Conservation (phyloP, 1,140 invertebrate species). For the Macrosteles quadrilineatus region DNA sequence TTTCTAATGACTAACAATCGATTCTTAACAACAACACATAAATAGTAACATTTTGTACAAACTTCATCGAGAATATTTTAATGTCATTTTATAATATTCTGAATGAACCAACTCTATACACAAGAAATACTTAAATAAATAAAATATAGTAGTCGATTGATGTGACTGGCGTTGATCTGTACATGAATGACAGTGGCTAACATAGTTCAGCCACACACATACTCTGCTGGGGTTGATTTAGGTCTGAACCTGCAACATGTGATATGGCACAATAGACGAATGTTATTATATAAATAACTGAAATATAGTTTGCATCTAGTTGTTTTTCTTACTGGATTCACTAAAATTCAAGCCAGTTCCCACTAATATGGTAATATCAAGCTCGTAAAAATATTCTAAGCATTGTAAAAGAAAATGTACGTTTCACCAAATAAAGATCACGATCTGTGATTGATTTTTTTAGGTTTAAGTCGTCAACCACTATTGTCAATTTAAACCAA, state of each 20-base stretch:
- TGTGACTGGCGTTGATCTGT: not conserved
- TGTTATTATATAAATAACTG: too few species aligned
- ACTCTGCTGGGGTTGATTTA: not conserved
- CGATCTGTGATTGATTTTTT: too few species aligned
- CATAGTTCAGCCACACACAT: not conserved
- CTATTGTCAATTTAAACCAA: too few species aligned
- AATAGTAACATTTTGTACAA: slow-evolving; percentile 21
- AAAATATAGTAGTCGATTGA: slow-evolving; percentile 15
- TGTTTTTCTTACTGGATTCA: too few species aligned
- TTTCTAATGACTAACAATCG: slow-evolving; percentile 4
- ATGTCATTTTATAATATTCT: slow-evolving; percentile 21
- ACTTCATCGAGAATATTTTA: slow-evolving; percentile 24
- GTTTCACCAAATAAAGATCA: too few species aligned
- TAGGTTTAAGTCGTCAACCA: too few species aligned
- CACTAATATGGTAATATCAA: too few species aligned
- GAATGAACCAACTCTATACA: slow-evolving; percentile 25
- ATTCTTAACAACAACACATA: slow-evolving; percentile 24
- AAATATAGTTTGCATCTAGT: too few species aligned
- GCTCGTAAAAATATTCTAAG: too few species aligned
- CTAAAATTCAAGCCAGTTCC: too few species aligned
- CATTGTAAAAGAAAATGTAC: too few species aligned
- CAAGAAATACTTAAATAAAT: slow-evolving; percentile 25
- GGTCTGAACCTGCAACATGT: not conserved
- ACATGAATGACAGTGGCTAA: not conserved
- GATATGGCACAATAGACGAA: too few species aligned